These are phyloP conservation scores for Trissolcus brochymenae DNA, from an alignment of 2,888 invertebrate genomes.

Conservation along the genomic window DNA sequence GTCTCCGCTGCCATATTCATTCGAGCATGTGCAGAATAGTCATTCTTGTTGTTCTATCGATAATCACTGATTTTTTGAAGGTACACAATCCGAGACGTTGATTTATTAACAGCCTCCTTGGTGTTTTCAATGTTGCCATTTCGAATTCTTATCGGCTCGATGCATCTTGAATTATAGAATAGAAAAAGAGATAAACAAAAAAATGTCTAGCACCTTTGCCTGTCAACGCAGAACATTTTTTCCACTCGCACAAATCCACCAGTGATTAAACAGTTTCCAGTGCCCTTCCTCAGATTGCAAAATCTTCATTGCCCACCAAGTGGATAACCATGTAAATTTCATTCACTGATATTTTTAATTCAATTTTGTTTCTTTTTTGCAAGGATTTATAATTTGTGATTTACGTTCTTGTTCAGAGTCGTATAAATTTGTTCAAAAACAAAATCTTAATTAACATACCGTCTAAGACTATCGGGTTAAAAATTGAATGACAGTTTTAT, in stretches of 20 bases:
- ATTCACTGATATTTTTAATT: no score
- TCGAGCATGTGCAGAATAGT: constrained; percentile 50
- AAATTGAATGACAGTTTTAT: constrained; percentile 28
- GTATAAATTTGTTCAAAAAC: not conserved
- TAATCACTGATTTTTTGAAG: constrained; percentile 37
- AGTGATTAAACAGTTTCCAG: no score
- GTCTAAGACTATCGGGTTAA: constrained; percentile 6
- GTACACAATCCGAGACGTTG: constrained; percentile 24
- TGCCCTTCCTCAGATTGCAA: no score
- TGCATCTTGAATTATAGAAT: constrained; percentile 12
- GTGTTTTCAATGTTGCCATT: constrained; percentile 29
- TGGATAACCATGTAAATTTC: no score
- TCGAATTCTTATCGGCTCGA: constrained; percentile 28
- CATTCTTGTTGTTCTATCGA: constrained; percentile 42
- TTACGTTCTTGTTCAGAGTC: not conserved
- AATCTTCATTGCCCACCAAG: not conserved
- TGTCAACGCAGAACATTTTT: not conserved
- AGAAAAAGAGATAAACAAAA: constrained; percentile 1
- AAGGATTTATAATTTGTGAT: no score
- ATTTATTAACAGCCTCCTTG: constrained; percentile 29
- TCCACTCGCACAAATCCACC: no score
- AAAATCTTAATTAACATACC: constrained; percentile 14
- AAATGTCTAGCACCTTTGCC: constrained; percentile 8
- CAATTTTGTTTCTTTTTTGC: no score
- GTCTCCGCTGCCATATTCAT: constrained; percentile 35